Percentiles rank a stretch among this genome's conserved stretches.
Conservation (phyloP, 2,113 vertebrate genomes). For the Scartelaos histophorus region DNA sequence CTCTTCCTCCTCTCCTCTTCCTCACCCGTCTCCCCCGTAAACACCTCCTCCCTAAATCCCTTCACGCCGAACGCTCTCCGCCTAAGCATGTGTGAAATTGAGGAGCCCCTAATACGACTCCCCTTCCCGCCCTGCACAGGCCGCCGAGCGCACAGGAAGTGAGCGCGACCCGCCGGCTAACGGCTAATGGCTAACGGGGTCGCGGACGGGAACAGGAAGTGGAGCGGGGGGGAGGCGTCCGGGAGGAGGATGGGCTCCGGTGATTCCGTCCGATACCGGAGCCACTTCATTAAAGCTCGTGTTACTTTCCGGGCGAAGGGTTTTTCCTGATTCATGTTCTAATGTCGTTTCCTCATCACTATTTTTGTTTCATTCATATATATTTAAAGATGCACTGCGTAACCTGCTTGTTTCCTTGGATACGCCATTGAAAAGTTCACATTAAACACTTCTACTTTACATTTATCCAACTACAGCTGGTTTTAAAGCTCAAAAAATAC, state of each 20-base stretch:
- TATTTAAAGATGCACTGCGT: too few relatives aligned
- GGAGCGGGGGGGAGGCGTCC: slow-evolving; percentile 2
- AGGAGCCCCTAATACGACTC: slow-evolving; percentile 90
- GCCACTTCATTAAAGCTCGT: too few relatives aligned
- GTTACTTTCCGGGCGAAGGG: too few relatives aligned
- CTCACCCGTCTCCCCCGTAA: slow-evolving; percentile 68
- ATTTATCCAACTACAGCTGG: too few relatives aligned
- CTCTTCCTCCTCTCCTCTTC: too few relatives aligned
- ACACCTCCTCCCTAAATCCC: slow-evolving; percentile 84
- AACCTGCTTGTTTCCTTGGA: too few relatives aligned
- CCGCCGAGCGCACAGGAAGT: slow-evolving; percentile 4
- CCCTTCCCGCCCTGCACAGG: slow-evolving; percentile 54
- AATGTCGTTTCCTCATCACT: too few relatives aligned
- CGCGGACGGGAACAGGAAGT: slow-evolving; percentile 21
- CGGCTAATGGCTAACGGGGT: slow-evolving; percentile 27
- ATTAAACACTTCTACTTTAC: too few relatives aligned
- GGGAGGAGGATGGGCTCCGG: not conserved
- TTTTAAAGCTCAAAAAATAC: too few relatives aligned
- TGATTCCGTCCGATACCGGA: not conserved
- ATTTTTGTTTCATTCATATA: too few relatives aligned
- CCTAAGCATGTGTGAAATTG: slow-evolving; percentile 99
- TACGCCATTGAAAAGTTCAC: too few relatives aligned
- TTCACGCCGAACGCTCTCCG: slow-evolving; percentile 94
- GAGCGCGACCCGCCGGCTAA: slow-evolving; percentile 11
- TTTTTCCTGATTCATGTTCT: too few relatives aligned